Base-by-base conservation (phyloP, 2,888 invertebrate species). In the Drosophila mulleri region DNA sequence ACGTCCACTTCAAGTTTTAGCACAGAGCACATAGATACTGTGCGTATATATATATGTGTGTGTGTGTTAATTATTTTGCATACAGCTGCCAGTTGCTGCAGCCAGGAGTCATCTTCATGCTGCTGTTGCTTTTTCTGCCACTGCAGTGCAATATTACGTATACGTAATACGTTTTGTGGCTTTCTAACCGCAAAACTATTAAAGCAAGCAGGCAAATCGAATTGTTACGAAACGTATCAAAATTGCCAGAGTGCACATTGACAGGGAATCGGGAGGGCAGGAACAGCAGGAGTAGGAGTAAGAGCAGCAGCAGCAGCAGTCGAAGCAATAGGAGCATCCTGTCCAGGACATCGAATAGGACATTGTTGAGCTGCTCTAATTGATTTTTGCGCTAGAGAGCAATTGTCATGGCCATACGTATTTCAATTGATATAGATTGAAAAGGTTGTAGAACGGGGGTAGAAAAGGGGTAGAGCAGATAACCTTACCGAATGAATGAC, bases 61-160 rank as follows among this genome's bases (percentile, higher is more conserved):
- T 82, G 75, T 73, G 70, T 87, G 82, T 88, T 88, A 90, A 88
- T 88, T 88, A 88, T 90, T 88, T 90, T 89, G 78, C 88, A 90
- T 90, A 89, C 71, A 72, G 70, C 64, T 81, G 66, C 32, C 65
- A 65, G 60, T 47, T 58, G 32, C 50, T 41, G 45, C 45, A 53
- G 58, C 16, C 42, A 37, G 44, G 53, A 71, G 50, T 62, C 69
- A 69, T 41, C 32, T 42, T 45, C 52, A 14, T 16, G 37, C 35
- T 53, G 44, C 62, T 67, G 54, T 58, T 70, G 71, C 68, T 76
- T 76, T 87, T 86, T 70, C 78, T 68, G 66, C 39, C 67, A 69
- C 83, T 80, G 78, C 80, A 78, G 67, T 69, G 80, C 88, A 82
- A 88, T 85, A 82, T 88, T 80, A 84, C 85, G 83, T 85, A 83